These are phyloP conservation scores for Hyla sarda DNA, from an alignment of 2,113 vertebrate genomes.

Conservation along the genomic window DNA sequence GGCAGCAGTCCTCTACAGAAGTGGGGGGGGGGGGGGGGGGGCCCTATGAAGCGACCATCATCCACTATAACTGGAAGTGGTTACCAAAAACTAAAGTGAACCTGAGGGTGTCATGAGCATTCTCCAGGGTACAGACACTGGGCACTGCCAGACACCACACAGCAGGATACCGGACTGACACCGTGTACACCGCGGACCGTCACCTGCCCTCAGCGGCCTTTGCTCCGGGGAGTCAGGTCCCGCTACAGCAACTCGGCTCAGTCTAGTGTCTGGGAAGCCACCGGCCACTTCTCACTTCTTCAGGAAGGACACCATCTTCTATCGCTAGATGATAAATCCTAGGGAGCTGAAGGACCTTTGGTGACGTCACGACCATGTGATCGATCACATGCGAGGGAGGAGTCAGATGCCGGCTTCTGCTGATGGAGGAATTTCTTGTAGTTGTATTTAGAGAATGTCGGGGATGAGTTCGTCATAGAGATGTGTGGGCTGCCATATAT, in stretches of 20 bases:
- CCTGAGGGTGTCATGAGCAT: too few relatives aligned
- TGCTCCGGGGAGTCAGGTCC: neutral
- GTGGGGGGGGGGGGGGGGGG: too few relatives aligned
- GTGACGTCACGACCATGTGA: neutral
- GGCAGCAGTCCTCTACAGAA: too few relatives aligned
- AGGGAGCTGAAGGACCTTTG: neutral
- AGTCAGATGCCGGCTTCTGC: neutral
- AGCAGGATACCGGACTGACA: neutral
- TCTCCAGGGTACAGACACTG: too few relatives aligned
- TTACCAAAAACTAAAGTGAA: too few relatives aligned
- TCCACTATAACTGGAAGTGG: too few relatives aligned
- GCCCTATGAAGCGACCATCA: too few relatives aligned
- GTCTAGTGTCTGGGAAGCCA: neutral
- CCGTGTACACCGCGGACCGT: neutral
- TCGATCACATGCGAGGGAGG: neutral
- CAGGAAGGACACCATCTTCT: constrained; percentile 42
- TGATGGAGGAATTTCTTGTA: neutral
- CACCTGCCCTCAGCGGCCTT: constrained; percentile 45
- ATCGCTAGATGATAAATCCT: neutral
- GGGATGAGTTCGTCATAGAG: too few relatives aligned
- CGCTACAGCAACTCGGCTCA: neutral
- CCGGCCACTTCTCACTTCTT: constrained; percentile 24
- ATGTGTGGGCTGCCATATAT: too few relatives aligned
- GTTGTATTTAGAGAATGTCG: too few relatives aligned
- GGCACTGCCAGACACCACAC: too few relatives aligned